phyloP scores from a whole-genome alignment of 2,888 invertebrate species.

The Drosophila greeni region DNA sequence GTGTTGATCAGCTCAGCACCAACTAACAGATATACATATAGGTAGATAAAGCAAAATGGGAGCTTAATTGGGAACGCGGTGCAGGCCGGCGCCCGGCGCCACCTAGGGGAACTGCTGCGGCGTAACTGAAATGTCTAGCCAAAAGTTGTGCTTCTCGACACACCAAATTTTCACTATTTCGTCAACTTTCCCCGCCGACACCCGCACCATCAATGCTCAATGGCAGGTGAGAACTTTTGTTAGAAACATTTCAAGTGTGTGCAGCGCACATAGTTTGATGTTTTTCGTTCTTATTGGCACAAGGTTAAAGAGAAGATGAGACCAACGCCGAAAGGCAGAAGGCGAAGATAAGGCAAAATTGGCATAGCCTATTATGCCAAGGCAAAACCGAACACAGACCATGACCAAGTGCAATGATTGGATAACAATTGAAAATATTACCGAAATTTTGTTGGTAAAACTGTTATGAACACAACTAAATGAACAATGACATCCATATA shows the following conservation, averaged over 20 bases:
- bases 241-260: conserved; percentile 27
- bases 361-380: conserved; percentile 53
- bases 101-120: conserved; percentile 47
- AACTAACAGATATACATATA: not conserved
- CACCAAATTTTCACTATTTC: conserved; percentile 33
- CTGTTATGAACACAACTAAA: too few species aligned
- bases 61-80: conserved; percentile 47
- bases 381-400: not conserved
- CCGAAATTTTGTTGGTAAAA: too few species aligned
- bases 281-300: conserved; percentile 60
- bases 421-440: too few species aligned
- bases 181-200: conserved; percentile 7
- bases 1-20: conserved; percentile 46
- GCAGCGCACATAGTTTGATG: conserved; percentile 35
- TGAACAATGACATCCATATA: too few species aligned
- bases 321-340: conserved; percentile 7
- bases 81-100: conserved; percentile 53
- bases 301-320: conserved; percentile 51
- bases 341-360: conserved; percentile 27
- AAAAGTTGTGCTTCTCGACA: conserved; percentile 35
- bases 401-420: too few species aligned
- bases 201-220: conserved; percentile 1
- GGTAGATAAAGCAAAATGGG: conserved; percentile 21
- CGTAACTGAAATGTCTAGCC: conserved; percentile 42
- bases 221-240: conserved; percentile 30